Evolutionary conservation across 2,888 invertebrate genomes (phyloP).

Genomic region (Thereva unica): DNA sequence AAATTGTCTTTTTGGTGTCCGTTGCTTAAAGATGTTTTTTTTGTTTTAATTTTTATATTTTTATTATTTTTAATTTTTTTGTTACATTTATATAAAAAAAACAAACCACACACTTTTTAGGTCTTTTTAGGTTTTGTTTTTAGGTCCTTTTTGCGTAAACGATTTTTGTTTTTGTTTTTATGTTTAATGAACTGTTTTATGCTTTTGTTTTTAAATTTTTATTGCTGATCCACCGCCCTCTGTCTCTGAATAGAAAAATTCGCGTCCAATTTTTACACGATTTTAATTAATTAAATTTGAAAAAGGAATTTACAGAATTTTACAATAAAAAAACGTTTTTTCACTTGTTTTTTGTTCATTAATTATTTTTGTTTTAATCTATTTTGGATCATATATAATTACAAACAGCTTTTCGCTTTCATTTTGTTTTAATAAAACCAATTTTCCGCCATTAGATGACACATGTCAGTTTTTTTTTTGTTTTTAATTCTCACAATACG

Average conservation of each 20-base stretch:
- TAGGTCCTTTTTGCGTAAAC: too few relatives aligned
- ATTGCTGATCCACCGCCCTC: neutral
- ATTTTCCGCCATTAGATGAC: constrained; percentile 22
- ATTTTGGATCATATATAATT: too few relatives aligned
- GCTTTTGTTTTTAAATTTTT: constrained; percentile 5
- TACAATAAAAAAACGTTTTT: neutral
- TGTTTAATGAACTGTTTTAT: neutral
- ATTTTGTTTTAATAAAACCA: constrained; percentile 9
- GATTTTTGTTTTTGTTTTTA: too few relatives aligned
- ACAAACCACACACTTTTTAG: constrained; percentile 11
- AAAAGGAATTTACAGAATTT: constrained; percentile 16
- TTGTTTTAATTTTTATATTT: constrained; percentile 17
- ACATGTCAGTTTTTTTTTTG: constrained; percentile 9
- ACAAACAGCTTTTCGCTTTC: neutral
- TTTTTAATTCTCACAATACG: neutral
- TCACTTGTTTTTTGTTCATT: too few relatives aligned
- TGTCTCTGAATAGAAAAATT: constrained; percentile 16
- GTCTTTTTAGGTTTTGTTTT: too few relatives aligned
- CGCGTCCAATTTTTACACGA: neutral
- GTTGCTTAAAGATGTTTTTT: neutral
- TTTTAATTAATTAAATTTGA: neutral
- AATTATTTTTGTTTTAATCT: too few relatives aligned
- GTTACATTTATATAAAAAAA: constrained; percentile 3
- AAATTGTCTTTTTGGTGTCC: constrained; percentile 16
- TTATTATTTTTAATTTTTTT: constrained; percentile 19